Percentiles rank a stretch among this genome's conserved stretches.
Conservation (phyloP, 2,797 vertebrate species). For the Lutjanus argentimaculatus region DNA sequence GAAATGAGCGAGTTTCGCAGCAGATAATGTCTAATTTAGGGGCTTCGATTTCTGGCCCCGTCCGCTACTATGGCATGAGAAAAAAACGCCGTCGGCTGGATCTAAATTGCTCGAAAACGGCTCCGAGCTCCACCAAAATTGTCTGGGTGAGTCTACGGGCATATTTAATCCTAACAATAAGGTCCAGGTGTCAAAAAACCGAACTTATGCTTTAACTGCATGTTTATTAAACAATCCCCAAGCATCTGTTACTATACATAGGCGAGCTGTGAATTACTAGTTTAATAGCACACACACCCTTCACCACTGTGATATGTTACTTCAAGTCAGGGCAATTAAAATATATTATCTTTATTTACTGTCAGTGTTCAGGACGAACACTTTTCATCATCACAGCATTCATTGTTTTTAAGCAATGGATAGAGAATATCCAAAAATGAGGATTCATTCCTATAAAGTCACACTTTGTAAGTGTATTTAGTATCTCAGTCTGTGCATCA, state of each 20-base stretch:
- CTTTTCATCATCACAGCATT: conserved; percentile 26
- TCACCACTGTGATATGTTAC: background rate
- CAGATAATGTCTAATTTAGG: no score
- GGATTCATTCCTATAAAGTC: conserved; percentile 1
- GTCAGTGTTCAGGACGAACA: background rate
- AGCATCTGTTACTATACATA: background rate
- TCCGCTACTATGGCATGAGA: no score
- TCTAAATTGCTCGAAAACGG: no score
- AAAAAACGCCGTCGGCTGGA: no score
- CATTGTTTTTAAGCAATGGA: conserved; percentile 37
- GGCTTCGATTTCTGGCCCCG: no score
- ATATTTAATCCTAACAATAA: no score
- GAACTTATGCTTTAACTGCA: no score
- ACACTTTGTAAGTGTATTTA: background rate
- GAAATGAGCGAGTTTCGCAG: no score
- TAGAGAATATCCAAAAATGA: background rate
- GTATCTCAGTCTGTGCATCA: background rate
- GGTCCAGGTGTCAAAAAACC: no score
- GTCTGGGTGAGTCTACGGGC: no score
- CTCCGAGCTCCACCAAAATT: no score
- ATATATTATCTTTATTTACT: no score
- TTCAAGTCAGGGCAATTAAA: background rate
- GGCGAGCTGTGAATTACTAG: background rate
- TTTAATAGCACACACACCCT: background rate
- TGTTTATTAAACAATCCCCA: background rate